Evolutionary conservation across 1,140 invertebrate species (phyloP), one percentile per base, ranked within the genome.

Genomic region (Diorhabda carinulata): DNA sequence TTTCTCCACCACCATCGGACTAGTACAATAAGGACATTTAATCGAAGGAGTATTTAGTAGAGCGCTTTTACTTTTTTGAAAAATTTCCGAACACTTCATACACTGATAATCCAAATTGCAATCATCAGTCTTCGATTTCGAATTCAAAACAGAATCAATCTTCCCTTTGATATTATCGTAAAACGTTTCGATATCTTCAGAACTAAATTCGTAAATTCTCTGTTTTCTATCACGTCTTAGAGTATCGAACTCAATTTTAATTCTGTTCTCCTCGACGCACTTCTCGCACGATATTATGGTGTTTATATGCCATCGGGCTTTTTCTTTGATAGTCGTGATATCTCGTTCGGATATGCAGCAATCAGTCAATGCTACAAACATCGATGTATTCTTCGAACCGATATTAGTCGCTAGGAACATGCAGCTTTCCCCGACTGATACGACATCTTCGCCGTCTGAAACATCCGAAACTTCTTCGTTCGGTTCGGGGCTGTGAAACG

Each of bases 171-270:
- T 44, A 41, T 61, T 68, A 75, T 78, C 84, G 79, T 73, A 66
- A 62, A 76, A 76, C 76, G 86, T 86, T 76, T 86, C 84, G 43
- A 86, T 86, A 68, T 87, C 83, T 10, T 84, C 78, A 44, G 79
- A 78, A 66, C 89, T 84, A 47, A 86, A 81, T 4, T 83, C 81
- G 75, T 89, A 90, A 52, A 82, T 81, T 63, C 87, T 82, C 72
- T 82, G 83, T 71, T 86, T 82, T 71, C 84, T 82, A 75, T 86
- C 83, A 70, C 81, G 83, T 67, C 85, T 81, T 10, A 86, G 77
- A 2, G 87, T 88, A 73, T 89, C 87, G 75, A 89, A 90, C 69
- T 84, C 84, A 10, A 90, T 82, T 70, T 85, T 82, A 52, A 90
- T 76, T 40, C 44, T 4, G 2, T 82, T 85, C n/a, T 83, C 81